Conservation (phyloP, 2,797 vertebrate species). For the Eurystomus glaucurus region DNA sequence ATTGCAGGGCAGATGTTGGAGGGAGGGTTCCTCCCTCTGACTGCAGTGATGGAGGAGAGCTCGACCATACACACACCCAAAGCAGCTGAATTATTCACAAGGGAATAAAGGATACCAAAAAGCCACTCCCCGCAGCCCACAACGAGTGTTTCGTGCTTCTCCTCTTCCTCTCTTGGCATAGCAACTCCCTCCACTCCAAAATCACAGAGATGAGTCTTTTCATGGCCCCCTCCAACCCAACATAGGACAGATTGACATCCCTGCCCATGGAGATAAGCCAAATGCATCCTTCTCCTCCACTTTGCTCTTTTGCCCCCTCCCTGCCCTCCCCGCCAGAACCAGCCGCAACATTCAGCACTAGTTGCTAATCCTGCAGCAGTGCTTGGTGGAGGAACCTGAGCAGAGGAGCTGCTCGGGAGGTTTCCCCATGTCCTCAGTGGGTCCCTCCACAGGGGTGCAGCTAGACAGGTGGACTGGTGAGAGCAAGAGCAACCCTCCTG, state of each 20-base stretch:
- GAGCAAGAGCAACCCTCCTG: not conserved
- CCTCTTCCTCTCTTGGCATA: fast-evolving
- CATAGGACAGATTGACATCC: not conserved
- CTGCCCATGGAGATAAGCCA: not conserved
- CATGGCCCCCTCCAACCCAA: fast-evolving
- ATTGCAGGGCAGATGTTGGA: conserved; percentile 17
- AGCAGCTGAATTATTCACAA: not conserved
- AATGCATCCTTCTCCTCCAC: not conserved
- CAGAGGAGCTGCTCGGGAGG: not conserved
- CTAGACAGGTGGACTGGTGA: not conserved
- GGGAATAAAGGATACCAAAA: not conserved
- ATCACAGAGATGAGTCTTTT: fast-evolving
- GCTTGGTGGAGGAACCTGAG: not conserved
- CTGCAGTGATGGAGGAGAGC: not conserved
- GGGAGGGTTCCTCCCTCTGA: not conserved
- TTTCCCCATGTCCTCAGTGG: not conserved
- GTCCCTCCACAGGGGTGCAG: not conserved
- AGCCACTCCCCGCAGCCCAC: not conserved
- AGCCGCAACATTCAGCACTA: fast-evolving
- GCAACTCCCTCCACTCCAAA: not conserved
- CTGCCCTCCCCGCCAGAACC: not conserved
- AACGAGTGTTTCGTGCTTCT: not conserved
- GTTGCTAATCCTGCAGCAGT: fast-evolving
- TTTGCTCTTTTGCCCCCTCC: not conserved
- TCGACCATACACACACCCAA: not conserved